Evolutionary conservation across 2,888 invertebrate species (phyloP), one percentile per base, ranked within the genome.

Genomic region (Congeria kusceri): DNA sequence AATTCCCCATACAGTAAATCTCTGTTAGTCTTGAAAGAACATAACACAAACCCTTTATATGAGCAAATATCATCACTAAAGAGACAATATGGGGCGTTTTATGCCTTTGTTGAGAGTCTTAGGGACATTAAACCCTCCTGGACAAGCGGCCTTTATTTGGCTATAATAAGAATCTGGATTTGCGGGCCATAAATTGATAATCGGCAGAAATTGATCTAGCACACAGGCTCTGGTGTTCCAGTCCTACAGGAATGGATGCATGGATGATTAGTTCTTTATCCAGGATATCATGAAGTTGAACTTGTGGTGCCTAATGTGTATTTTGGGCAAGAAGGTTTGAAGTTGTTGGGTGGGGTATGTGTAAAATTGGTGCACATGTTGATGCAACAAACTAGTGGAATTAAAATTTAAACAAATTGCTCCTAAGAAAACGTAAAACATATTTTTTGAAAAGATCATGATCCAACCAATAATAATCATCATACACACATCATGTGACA

Each of bases 1-100:
- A 53, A 53, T 20, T 53, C n/a, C 53, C 53, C 13, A 9, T 53
- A 2, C 53, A 53, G 53, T 72, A 72, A 72, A 72, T 72, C 71
- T 72, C 62, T 57, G 44, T 58, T 53, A 72, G 58, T 72, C 64
- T 64, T 72, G 64, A 49, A 64, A 57, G 49, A 63, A 72, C 62
- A 72, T 72, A 64, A 72, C 71, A 63, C 71, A 72, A 58, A 59
- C 62, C 62, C 61, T 66, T 74, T 75, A 75, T 81, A 81, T 81
- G 81, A 64, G 74, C 81, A 81, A 77, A 77, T 77, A 81, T 74
- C 67, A 39, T 47, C 77, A 63, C 77, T 81, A 81, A 81, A 81
- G 71, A 77, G 77, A 74, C 74, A 74, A 81, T 77, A 77, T 71
- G 70, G 74, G 71, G 67, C 70, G 70, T 74, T 81, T 81, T 74